Conservation (phyloP, 2,797 vertebrate genomes). For the Macrochelys suwanniensis region DNA sequence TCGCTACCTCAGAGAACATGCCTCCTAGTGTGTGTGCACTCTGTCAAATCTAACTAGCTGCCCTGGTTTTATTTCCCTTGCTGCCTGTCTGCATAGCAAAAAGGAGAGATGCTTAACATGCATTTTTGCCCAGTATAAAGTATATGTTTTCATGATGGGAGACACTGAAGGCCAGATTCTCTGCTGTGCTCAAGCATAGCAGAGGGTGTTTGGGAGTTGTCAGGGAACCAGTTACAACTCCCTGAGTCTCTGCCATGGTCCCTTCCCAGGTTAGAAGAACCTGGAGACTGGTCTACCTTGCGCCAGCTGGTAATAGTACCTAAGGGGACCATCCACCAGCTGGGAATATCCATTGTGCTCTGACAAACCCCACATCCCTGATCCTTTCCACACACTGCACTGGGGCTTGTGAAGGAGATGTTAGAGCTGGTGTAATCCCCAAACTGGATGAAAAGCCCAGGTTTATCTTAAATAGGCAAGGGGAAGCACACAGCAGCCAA, state of each 20-base stretch:
- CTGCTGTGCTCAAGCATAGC: not conserved
- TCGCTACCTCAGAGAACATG: not conserved
- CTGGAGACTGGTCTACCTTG: not conserved
- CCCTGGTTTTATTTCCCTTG: not conserved
- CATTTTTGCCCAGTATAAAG: not conserved
- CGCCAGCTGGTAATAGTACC: not conserved
- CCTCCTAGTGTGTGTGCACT: not conserved
- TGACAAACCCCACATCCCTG: not conserved
- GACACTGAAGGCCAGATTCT: not conserved
- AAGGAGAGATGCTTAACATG: not conserved
- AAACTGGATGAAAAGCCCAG: not conserved
- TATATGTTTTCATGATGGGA: not conserved
- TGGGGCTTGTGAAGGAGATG: not conserved
- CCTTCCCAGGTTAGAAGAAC: not conserved
- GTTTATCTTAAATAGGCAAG: not conserved
- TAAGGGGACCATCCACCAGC: not conserved
- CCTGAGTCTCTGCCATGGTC: not conserved
- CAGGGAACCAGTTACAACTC: slow-evolving; percentile 12
- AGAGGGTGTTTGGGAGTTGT: not conserved
- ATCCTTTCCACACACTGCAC: not conserved
- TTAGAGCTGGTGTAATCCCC: not conserved
- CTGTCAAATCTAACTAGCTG: not conserved
- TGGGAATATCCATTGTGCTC: not conserved
- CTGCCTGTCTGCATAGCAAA: not conserved
- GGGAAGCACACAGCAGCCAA: not conserved